Evolutionary conservation across 2,797 vertebrate species (phyloP), one percentile per base, ranked within the genome.

Genomic region (Sorex maritimensis): DNA sequence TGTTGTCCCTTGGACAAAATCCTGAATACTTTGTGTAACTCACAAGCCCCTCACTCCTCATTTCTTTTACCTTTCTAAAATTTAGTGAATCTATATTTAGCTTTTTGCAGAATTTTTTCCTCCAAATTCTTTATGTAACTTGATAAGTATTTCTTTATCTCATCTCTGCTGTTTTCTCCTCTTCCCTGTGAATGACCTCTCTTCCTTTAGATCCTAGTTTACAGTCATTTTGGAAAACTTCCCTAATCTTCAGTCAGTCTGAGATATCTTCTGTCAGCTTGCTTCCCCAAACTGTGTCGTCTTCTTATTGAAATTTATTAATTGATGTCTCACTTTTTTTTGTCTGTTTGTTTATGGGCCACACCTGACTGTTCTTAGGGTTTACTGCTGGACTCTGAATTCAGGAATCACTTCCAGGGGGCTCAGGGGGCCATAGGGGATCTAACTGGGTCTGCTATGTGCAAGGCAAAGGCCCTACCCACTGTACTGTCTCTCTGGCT

Each of bases 161-260:
- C 38, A 10, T 86, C 65, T 41, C 6, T 58, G 0, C 4, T 34
- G 2, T 24, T 65, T n/a, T n/a, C 19, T 46, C 8, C 4, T n/a
- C 30, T 78, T 38, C 14, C 10, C 28, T 15, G 3, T 78, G 68
- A 81, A 58, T 0, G 11, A 72, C 44, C 28, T 91, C 9, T 93
- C 8, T 93, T 61, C 38, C n/a, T 61, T 84, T 49, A 65, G 30
- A 5, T 41, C 72, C 92, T 10, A 61, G 23, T 77, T 68, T 80
- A 58, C 61, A 69, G 55, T 89, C 52, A 13, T 86, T 92, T 90
- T 55, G 52, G 24, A 30, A 96, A 1, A 41, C 17, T 5, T 26
- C 71, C 13, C 24, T 79, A n/a, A 85, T 77, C 38, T 55, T 69
- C 12, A 69, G 13, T 69, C 4, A 30, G 9, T 19, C 3, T 69